Evolutionary conservation across 2,113 vertebrate genomes (phyloP), one percentile per base, ranked within the genome.

Genomic region (Anhinga anhinga): DNA sequence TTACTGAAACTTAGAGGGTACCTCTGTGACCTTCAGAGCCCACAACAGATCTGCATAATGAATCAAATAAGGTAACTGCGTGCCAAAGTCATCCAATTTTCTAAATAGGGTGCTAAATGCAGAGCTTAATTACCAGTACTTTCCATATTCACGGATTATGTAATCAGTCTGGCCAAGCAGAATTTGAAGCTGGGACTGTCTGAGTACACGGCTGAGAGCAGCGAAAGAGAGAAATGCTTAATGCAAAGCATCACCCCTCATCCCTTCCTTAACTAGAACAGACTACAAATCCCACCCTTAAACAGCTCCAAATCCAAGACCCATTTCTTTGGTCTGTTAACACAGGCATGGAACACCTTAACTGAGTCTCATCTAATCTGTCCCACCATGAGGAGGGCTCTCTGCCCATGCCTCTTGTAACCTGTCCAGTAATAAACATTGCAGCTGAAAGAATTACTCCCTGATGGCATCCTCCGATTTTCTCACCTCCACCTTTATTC

Each of bases 61-160:
- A 69, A 62, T 76, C 59, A 84, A 77, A 22, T 21, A 52, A 84
- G 26, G 26, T 58, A 93, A 84, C 26, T 90, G 49, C 2, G 0
- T 88, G 53, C 49, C 45, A 71, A 89, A 85, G 74, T 80, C 18
- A 71, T 82, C 50, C 63, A 11, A 4, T 88, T 85, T 88, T 86
- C 89, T 94, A 90, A 88, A 90, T 15, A 85, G 18, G 1, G 83
- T 61, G 83, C 86, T 93, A 97, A 92, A 36, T 45, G 67, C 45
- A 47, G 62, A 87, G 66, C 74, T 93, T 96, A 92, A 95, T 94
- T 95, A 91, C 22, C 58, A 77, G 45, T 34, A 77, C 74, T 93
- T 86, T 94, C 53, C 87, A 56, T 86, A 94, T 71, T 94, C 91
- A 92, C 17, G 1, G 66, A 87, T 94, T 95, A 89, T 0, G 0